phyloP scores from a whole-genome alignment of 1,140 invertebrate genomes.

The Cryptotermes secundus region DNA sequence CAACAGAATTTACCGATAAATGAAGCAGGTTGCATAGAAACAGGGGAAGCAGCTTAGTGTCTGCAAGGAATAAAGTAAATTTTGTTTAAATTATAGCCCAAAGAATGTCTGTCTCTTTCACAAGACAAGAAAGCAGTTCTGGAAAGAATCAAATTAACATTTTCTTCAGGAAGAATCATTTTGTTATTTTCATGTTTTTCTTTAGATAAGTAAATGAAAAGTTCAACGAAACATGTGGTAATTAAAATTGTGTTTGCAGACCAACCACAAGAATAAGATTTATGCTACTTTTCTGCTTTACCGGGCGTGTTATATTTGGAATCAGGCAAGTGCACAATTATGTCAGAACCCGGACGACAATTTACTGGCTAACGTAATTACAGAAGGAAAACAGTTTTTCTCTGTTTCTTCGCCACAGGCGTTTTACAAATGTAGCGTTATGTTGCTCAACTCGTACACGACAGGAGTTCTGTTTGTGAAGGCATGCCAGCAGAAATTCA shows the following conservation, averaged over 20 bases:
- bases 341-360: constrained; percentile 28
- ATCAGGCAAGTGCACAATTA: constrained; percentile 26
- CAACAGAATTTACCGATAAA: no score
- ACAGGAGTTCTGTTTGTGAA: neutral
- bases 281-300: constrained; percentile 26
- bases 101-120: no score
- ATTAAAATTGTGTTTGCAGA: constrained; percentile 31
- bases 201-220: constrained; percentile 28
- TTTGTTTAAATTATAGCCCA: no score
- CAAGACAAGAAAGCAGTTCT: neutral
- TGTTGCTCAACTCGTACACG: neutral
- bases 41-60: no score
- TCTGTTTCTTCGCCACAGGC: constrained; percentile 28
- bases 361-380: constrained; percentile 32
- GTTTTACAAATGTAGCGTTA: constrained; percentile 26
- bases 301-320: constrained; percentile 24
- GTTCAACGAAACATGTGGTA: constrained; percentile 35
- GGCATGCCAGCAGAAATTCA: no score
- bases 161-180: neutral
- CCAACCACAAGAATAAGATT: constrained; percentile 4
- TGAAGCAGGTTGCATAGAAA: no score
- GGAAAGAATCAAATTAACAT: constrained; percentile 14
- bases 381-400: constrained; percentile 26
- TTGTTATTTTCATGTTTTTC: neutral
- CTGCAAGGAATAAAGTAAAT: no score